These are phyloP conservation scores for Etheostoma spectabile DNA, from an alignment of 2,113 vertebrate species.

Conservation along the genomic window DNA sequence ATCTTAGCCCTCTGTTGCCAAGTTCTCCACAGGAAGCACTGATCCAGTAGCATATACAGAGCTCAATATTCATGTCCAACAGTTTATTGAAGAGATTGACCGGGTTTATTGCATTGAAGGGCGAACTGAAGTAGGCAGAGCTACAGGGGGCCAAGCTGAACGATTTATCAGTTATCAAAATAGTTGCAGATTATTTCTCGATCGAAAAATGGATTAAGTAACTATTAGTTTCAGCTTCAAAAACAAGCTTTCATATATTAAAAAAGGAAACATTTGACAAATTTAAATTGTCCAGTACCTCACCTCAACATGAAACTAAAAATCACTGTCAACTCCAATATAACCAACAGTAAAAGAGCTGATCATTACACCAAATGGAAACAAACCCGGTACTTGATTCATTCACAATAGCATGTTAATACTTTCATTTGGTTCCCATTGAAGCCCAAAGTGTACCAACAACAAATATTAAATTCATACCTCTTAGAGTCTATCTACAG, in stretches of 20 bases:
- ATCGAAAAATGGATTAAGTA: not conserved
- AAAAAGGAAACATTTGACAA: not conserved
- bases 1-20: not conserved
- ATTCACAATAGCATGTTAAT: not conserved
- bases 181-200: not conserved
- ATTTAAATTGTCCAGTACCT: not conserved
- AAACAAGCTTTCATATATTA: not conserved
- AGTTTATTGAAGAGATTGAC: not conserved
- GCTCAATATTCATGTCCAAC: not conserved
- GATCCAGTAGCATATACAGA: not conserved
- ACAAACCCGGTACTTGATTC: not conserved
- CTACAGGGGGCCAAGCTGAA: too few species aligned
- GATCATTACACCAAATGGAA: slow-evolving; percentile 1
- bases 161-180: not conserved
- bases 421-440: not conserved
- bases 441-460: slow-evolving; percentile 2
- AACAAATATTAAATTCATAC: not conserved
- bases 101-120: not conserved
- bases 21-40: not conserved
- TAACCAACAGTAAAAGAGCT: not conserved
- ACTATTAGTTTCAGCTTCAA: not conserved
- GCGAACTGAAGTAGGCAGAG: not conserved
- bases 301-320: too few species aligned
- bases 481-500: slow-evolving; percentile 20
- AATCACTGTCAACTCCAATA: not conserved